Percentiles rank a stretch among this genome's conserved stretches.
phyloP scores from a whole-genome alignment of 92 coral and sea anemone genomes.

The Porites rus region DNA sequence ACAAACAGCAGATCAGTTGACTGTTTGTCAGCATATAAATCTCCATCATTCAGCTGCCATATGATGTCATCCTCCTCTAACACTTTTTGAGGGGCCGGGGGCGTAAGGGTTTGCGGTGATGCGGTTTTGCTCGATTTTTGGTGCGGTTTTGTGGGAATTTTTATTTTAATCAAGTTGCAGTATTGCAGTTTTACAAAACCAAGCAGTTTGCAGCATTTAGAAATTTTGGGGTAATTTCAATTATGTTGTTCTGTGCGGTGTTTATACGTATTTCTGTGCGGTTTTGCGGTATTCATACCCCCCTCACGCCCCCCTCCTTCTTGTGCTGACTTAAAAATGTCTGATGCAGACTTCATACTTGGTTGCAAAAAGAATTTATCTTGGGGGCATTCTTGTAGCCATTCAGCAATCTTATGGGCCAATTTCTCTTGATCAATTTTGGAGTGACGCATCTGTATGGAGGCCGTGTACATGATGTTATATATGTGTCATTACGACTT shows the following conservation, averaged over 20 bases:
- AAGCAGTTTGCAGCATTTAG: too few relatives aligned
- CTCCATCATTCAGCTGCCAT: neutral
- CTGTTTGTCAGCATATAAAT: conserved; percentile 57
- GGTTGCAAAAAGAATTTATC: conserved; percentile 43
- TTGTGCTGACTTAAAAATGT: neutral
- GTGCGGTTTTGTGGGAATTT: conserved; percentile 46
- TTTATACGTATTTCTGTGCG: too few relatives aligned
- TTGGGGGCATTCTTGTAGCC: conserved; percentile 44
- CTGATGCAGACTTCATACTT: neutral
- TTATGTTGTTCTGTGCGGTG: too few relatives aligned
- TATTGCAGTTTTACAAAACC: conserved; percentile 14
- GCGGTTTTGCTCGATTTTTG: conserved; percentile 54
- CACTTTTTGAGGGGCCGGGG: conserved; percentile 38
- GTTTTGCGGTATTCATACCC: too few relatives aligned
- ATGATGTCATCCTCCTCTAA: conserved; percentile 32
- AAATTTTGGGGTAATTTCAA: too few relatives aligned
- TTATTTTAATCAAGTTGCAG: neutral
- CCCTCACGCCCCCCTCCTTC: too few relatives aligned
- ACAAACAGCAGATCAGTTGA: conserved; percentile 21
- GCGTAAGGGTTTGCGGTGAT: conserved; percentile 79
- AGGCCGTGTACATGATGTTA: conserved; percentile 63
- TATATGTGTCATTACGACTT: conserved; percentile 2
- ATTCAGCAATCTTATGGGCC: conserved; percentile 11
- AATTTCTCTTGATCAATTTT: conserved; percentile 45
- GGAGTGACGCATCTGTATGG: conserved; percentile 18